These are phyloP conservation scores for Colletes collaris DNA, from an alignment of 2,888 invertebrate species.

Conservation along the genomic window DNA sequence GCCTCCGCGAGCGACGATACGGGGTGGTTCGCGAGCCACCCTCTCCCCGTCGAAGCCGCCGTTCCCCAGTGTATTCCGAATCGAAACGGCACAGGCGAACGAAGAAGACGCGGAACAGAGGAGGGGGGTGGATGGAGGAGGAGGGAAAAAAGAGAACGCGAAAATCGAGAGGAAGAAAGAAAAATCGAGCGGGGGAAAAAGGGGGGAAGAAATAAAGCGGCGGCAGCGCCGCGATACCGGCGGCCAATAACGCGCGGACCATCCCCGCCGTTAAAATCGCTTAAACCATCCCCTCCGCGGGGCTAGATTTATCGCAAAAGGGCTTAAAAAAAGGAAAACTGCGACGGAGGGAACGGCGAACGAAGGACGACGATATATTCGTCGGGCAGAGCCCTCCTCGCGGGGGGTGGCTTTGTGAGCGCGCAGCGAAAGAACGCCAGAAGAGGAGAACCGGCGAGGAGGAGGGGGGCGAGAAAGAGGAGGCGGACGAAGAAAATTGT, in stretches of 20 bases:
- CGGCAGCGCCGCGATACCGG: slow-evolving; percentile 63
- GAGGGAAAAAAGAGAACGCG: slow-evolving; percentile 19
- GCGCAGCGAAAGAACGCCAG: slow-evolving; percentile 17
- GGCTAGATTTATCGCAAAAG: slow-evolving; percentile 76
- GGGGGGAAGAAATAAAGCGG: slow-evolving; percentile 42
- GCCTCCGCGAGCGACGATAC: neutral
- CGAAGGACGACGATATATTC: slow-evolving; percentile 57
- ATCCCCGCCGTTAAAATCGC: slow-evolving; percentile 77
- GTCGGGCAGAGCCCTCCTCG: slow-evolving; percentile 44
- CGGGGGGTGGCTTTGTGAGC: slow-evolving; percentile 47
- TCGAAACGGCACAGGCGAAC: slow-evolving; percentile 1
- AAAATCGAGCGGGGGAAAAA: slow-evolving; percentile 33
- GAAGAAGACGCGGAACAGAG: neutral
- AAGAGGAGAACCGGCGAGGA: slow-evolving; percentile 16
- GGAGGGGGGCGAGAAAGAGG: slow-evolving; percentile 4
- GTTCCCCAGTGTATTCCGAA: slow-evolving; percentile 13
- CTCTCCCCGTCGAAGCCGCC: neutral
- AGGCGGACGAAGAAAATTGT: slow-evolving; percentile 29
- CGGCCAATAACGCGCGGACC: slow-evolving; percentile 70
- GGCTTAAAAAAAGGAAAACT: slow-evolving; percentile 51
- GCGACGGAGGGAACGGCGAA: slow-evolving; percentile 6
- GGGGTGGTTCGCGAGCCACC: neutral
- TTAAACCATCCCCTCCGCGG: slow-evolving; percentile 72
- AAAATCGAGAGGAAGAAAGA: slow-evolving; percentile 28
- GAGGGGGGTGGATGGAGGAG: neutral